Evolutionary conservation across 2,113 vertebrate genomes (phyloP).

Genomic region (Steatornis caripensis): DNA sequence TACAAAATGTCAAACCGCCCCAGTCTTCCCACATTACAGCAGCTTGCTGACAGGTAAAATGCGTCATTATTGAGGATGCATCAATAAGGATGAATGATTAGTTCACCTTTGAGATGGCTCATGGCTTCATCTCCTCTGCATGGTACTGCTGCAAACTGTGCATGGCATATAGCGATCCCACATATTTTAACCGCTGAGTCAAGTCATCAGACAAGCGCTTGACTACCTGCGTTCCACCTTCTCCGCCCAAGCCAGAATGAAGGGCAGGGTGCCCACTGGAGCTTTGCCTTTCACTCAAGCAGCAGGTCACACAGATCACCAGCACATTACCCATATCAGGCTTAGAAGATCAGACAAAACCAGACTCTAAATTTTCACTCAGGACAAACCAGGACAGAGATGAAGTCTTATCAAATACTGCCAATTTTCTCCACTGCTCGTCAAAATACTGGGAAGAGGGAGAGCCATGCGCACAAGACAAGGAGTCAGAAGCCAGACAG

Average conservation of each 20-base stretch:
- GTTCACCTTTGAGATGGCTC: background rate
- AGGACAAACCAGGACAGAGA: too few species aligned
- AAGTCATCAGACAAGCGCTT: background rate
- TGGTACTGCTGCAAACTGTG: background rate
- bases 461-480: rapidly evolving
- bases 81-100: background rate
- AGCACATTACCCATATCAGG: background rate
- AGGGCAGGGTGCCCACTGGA: background rate
- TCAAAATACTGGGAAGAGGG: background rate
- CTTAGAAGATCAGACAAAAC: background rate
- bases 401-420: background rate
- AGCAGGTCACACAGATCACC: background rate
- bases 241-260: background rate
- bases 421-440: background rate
- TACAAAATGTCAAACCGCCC: background rate
- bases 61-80: background rate
- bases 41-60: background rate
- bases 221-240: background rate
- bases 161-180: background rate
- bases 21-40: background rate
- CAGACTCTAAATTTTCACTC: background rate
- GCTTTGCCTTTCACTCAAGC: background rate
- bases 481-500: background rate
- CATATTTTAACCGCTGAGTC: background rate
- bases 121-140: background rate